Percentiles rank a stretch among this genome's conserved stretches.
Conservation (phyloP, 2,113 vertebrate genomes). For the Pterophyllum scalare region DNA sequence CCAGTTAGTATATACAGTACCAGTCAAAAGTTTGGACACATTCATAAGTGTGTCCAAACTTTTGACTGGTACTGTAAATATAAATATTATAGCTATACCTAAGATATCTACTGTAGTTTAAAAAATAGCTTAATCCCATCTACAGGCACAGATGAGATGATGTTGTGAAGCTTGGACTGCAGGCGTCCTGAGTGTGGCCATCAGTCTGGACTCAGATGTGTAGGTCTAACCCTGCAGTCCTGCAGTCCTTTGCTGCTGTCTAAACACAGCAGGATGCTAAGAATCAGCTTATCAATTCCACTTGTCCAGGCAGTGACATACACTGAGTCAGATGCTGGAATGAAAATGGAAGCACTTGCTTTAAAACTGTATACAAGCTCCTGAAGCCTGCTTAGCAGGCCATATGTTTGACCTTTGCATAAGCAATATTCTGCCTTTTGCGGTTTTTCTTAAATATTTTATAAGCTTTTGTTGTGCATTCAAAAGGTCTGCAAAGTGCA, state of each 20-base stretch:
- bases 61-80: not conserved
- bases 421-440: not conserved
- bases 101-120: not conserved
- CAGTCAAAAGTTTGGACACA: too few relatives aligned
- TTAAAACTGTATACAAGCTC: not conserved
- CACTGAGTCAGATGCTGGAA: not conserved
- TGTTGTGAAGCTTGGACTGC: not conserved
- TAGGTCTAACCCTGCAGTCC: conserved; percentile 10
- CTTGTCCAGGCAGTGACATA: not conserved
- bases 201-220: conserved; percentile 5
- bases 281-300: not conserved
- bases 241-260: conserved; percentile 1
- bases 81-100: not conserved
- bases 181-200: not conserved
- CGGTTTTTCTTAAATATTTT: not conserved
- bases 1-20: not conserved
- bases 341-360: not conserved
- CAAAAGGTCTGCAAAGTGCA: not conserved
- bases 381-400: not conserved
- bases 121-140: too few relatives aligned
- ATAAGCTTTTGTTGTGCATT: not conserved
- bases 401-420: not conserved
- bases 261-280: not conserved
- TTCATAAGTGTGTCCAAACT: too few relatives aligned
- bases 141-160: not conserved